Evolutionary conservation across 2,888 invertebrate species (phyloP).

Genomic region (Drosophila paucipuncta): DNA sequence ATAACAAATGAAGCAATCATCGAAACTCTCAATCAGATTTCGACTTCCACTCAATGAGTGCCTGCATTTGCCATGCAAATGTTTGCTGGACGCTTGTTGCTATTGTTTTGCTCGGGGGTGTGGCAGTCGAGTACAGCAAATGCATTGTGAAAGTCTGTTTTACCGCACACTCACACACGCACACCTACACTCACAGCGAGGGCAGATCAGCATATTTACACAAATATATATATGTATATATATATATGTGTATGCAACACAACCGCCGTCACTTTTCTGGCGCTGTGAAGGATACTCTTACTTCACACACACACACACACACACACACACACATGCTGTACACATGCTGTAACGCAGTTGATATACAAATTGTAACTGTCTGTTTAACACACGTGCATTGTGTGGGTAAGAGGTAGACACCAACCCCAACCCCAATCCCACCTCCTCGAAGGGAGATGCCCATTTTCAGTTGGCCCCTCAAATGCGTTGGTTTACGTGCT

Average conservation of each 20-base stretch:
- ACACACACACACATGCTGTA: neutral
- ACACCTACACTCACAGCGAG: slow-evolving; percentile 13
- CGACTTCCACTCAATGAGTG: slow-evolving; percentile 17
- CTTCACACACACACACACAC: slow-evolving; percentile 3
- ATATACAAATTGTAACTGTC: slow-evolving; percentile 81
- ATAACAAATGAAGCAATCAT: slow-evolving; percentile 52
- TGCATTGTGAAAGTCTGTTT: slow-evolving; percentile 69
- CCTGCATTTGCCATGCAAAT: slow-evolving; percentile 59
- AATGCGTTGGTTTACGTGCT: slow-evolving; percentile 70
- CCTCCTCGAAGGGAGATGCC: slow-evolving; percentile 21
- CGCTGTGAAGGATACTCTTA: slow-evolving; percentile 33
- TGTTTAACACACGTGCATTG: slow-evolving; percentile 67
- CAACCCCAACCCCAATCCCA: neutral
- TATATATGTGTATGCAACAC: slow-evolving; percentile 10
- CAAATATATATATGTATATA: slow-evolving; percentile 1
- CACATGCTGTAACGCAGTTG: slow-evolving; percentile 48
- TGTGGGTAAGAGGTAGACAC: slow-evolving; percentile 28
- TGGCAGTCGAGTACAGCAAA: slow-evolving; percentile 35
- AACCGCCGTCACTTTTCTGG: slow-evolving; percentile 60
- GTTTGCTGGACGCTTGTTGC: slow-evolving; percentile 37
- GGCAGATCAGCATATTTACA: slow-evolving; percentile 64
- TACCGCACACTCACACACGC: slow-evolving; percentile 31
- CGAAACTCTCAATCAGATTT: slow-evolving; percentile 48
- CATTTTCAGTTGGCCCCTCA: slow-evolving; percentile 46
- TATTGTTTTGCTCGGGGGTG: slow-evolving; percentile 29